Base-by-base conservation (phyloP, 37 sponge, comb jelly and placozoan species). In the Oscarella lobularis region DNA sequence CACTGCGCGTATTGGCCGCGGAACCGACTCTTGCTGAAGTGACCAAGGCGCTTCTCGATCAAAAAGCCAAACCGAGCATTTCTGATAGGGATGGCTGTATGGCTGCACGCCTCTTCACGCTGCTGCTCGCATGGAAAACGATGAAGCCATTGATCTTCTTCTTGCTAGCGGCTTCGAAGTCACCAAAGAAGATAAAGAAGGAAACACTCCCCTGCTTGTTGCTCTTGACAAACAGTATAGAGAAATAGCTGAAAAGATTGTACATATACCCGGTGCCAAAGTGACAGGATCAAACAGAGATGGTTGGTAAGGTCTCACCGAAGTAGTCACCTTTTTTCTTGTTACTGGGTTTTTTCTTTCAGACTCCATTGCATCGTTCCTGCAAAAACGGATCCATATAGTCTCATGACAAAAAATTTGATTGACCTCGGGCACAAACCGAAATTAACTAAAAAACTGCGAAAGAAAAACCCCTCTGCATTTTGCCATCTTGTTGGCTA, bases 101-200 rank as follows among this genome's bases (percentile, higher is more conserved):
- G 90, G 87, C 4, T 80, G 41, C 0, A 90, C 95, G 6, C 86
- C 88, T 2, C 82, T 94, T 1, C 76, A 72, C 4, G 27, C 38
- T 14, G 91, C 92, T 29, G 81, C 81, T 2, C 69, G 77, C 32
- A 31, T 73, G 6, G 84, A 78, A 2, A 83, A 74, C 41, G 35
- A 67, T 29, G n/a, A 31, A 29, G 86, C 78, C 27, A 80, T 81
- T 4, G 48, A 72, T 2, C 3, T 35, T 32, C 73, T 95, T 0
- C 41, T 90, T 3, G 60, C 9, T 27, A n/a, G n/a, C n/a, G 60
- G 60, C 14, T 9, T 20, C 9, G 60, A 48, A 27, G 60, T 48
- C 14, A 48, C 9, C 20, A 20, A 9, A 48, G 14, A 20, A 48
- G 60, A 48, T 20, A 48, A 48, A 9, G 60, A 48, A 48, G 60